Conservation (phyloP, 2,797 vertebrate genomes). For the Lithobates sylvaticus region DNA sequence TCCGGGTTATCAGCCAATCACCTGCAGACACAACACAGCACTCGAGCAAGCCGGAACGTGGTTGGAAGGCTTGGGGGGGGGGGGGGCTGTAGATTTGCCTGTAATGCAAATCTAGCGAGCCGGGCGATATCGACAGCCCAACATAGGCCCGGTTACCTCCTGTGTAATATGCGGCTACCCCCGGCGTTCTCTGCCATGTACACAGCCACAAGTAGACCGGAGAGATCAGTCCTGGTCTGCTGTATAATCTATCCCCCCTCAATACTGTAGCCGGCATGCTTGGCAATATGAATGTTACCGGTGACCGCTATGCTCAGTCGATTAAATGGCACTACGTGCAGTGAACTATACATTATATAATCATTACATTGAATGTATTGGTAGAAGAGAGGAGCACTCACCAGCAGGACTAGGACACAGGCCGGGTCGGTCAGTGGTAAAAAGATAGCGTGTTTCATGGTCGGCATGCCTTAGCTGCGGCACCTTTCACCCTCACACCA, state of each 20-base stretch:
- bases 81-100: no score
- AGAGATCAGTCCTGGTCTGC: not conserved
- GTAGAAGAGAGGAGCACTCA: not conserved
- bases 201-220: not conserved
- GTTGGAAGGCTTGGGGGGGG: not conserved
- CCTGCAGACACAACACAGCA: constrained; percentile 43
- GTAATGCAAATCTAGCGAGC: not conserved
- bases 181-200: not conserved
- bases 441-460: constrained; percentile 36
- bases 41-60: constrained; percentile 10
- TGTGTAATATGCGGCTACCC: not conserved
- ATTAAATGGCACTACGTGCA: not conserved
- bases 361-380: no score
- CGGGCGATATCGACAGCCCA: not conserved
- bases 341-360: no score
- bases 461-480: not conserved
- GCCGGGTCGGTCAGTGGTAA: constrained; percentile 27
- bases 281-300: not conserved
- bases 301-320: not conserved
- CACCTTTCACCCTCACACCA: not conserved
- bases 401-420: constrained; percentile 39
- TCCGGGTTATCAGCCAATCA: constrained; percentile 53
- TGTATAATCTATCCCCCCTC: no score
- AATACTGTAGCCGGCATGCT: no score
- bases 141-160: not conserved